Percentiles rank a stretch among this genome's conserved stretches.
These are phyloP conservation scores for Eupithecia insigniata DNA, from an alignment of 2,888 invertebrate genomes.

Conservation along the genomic window DNA sequence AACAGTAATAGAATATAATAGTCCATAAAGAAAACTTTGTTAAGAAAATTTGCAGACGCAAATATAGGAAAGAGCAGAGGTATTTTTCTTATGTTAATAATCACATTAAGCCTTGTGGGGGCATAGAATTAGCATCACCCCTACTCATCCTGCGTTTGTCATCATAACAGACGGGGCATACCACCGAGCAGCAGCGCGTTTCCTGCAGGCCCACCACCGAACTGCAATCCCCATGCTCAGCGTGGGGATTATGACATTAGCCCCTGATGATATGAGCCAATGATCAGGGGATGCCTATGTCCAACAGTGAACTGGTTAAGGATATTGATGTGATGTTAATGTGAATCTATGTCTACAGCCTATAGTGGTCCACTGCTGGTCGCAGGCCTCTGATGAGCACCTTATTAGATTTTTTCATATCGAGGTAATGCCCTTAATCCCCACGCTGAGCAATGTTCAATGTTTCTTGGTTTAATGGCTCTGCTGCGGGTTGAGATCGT, in stretches of 20 bases:
- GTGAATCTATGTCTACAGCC: background rate
- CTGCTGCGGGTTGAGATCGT: background rate
- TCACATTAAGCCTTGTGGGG: background rate
- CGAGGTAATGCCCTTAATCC: background rate
- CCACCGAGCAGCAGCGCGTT: background rate
- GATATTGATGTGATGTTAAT: background rate
- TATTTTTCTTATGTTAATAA: background rate
- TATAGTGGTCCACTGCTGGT: background rate
- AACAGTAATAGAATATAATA: no score
- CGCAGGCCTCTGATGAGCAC: background rate
- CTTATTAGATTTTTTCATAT: background rate
- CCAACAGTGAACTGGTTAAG: background rate
- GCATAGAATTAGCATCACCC: background rate
- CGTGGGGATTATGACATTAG: background rate
- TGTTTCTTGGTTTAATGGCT: no score
- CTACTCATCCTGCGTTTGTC: background rate
- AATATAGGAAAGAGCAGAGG: background rate
- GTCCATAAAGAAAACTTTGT: background rate
- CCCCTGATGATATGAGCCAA: background rate
- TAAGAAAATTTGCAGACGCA: background rate
- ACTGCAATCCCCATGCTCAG: background rate
- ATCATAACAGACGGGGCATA: no score
- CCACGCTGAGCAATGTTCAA: no score
- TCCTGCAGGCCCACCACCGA: background rate
- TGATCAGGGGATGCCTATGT: background rate